Base-by-base conservation (phyloP, 2,888 invertebrate genomes). In the Neria commutata region DNA sequence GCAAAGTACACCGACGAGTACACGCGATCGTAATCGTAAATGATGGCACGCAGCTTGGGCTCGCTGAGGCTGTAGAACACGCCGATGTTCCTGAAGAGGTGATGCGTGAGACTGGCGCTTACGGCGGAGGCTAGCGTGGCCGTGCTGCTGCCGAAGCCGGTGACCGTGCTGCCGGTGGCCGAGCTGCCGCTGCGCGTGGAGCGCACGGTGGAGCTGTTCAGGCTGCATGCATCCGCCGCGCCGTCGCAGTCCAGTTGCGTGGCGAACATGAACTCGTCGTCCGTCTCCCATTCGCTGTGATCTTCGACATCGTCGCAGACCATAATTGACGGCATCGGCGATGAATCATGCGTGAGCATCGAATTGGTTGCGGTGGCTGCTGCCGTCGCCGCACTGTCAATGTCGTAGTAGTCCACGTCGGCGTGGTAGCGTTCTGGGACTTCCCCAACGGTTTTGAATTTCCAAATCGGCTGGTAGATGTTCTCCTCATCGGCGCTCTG, bases 391-490 rank as follows among this genome's bases (percentile, higher is more conserved):
- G 48, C 19, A 17, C 26, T 55, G 11, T 56, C 60, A 3, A 62
- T 37, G 14, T 63, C 62, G 45, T 63, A 67, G 26, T 67, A 65
- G 49, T 67, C 67, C 33, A 61, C 63, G 57, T 70, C 67, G 10
- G 64, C 67, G 23, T 60, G 64, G 29, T 60, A 75, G 37, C 68
- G 69, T n/a, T 78, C 77, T 5, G 66, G 65, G 34, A 70, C 73
- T 58, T 72, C 72, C 42, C 77, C 81, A 53, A 77, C 65, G 0
- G 81, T 81, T 60, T 78, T 74, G 60, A 78, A 82, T 62, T 81
- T 79, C 82, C 82, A 82, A 60, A 82, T 82, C 40, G 80, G 78
- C 42, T 82, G 82, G 61, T 82, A 82, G 56, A 82, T 82, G 8
- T 77, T 73, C 29, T 82, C 82, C 50, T 80, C 78, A 5, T 70